These are phyloP conservation scores for Acrocera orbiculus DNA, from an alignment of 2,888 invertebrate species.

Conservation along the genomic window DNA sequence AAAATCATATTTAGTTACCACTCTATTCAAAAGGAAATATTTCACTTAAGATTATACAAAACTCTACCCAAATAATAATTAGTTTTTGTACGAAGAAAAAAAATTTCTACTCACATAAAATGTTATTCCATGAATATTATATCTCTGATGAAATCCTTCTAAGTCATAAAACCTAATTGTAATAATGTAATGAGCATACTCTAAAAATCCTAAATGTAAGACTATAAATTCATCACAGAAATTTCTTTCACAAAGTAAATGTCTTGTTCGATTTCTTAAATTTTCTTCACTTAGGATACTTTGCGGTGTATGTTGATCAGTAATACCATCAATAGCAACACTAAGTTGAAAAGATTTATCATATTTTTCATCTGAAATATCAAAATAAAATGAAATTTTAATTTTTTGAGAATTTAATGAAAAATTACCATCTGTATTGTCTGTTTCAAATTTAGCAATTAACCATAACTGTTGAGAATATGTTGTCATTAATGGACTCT, in stretches of 20 bases:
- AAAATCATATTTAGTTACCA: too few relatives aligned
- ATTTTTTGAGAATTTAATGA: not conserved
- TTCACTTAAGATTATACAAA: slow-evolving; percentile 8
- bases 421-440: slow-evolving; percentile 61
- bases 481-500: slow-evolving; percentile 68
- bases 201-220: slow-evolving; percentile 74
- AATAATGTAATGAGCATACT: slow-evolving; percentile 74
- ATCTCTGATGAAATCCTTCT: slow-evolving; percentile 65
- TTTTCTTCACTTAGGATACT: slow-evolving; percentile 45
- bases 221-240: slow-evolving; percentile 76
- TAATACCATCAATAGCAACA: slow-evolving; percentile 65
- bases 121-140: slow-evolving; percentile 63
- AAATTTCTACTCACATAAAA: slow-evolving; percentile 83
- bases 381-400: not conserved
- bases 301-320: slow-evolving; percentile 53
- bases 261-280: slow-evolving; percentile 62
- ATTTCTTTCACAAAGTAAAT: slow-evolving; percentile 62
- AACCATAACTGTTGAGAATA: slow-evolving; percentile 91
- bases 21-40: slow-evolving; percentile 9
- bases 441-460: slow-evolving; percentile 65
- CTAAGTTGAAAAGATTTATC: slow-evolving; percentile 78
- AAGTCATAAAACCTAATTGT: slow-evolving; percentile 71
- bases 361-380: slow-evolving; percentile 62
- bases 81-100: not conserved
- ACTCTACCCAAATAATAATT: not conserved